Percentiles rank a stretch among this genome's conserved stretches.
Evolutionary conservation across 2,113 vertebrate species (phyloP).

Genomic region (Epinephelus cyanopodus): DNA sequence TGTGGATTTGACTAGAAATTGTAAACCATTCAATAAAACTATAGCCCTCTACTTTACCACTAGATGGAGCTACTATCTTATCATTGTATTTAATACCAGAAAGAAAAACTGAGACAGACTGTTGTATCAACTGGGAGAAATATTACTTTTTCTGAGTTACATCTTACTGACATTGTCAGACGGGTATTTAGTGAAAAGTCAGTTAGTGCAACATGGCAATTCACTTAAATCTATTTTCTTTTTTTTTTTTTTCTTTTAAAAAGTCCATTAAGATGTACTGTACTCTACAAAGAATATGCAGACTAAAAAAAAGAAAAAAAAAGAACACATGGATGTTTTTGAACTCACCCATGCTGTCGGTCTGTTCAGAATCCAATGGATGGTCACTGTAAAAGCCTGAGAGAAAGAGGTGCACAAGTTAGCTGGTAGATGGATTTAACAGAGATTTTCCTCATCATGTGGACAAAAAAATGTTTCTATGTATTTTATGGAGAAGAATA

Average conservation of each 20-base stretch:
- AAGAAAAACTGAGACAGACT: not conserved
- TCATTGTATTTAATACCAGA: not conserved
- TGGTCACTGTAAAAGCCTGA: conserved; percentile 86
- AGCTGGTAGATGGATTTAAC: not conserved
- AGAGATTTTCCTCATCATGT: not conserved
- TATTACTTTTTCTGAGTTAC: not conserved
- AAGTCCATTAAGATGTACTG: not conserved
- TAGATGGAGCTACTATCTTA: conserved; percentile 53
- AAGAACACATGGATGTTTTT: not conserved
- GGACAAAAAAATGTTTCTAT: not conserved
- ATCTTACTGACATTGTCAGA: not conserved
- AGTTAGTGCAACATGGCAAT: too few species aligned
- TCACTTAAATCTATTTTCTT: too few species aligned
- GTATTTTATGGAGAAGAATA: too few species aligned
- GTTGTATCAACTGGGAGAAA: not conserved
- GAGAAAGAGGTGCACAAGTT: conserved; percentile 10
- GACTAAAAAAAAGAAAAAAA: too few species aligned
- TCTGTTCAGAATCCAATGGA: conserved; percentile 81
- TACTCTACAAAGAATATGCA: not conserved
- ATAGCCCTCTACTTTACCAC: conserved; percentile 10
- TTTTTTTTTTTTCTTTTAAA: too few species aligned
- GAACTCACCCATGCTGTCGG: conserved; percentile 79
- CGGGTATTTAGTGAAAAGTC: not conserved
- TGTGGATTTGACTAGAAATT: conserved; percentile 53
- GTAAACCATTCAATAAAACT: not conserved